Percentiles rank a stretch among this genome's conserved stretches.
These are phyloP conservation scores for Physeter macrocephalus DNA, from an alignment of 2,113 vertebrate species.

Conservation along the genomic window DNA sequence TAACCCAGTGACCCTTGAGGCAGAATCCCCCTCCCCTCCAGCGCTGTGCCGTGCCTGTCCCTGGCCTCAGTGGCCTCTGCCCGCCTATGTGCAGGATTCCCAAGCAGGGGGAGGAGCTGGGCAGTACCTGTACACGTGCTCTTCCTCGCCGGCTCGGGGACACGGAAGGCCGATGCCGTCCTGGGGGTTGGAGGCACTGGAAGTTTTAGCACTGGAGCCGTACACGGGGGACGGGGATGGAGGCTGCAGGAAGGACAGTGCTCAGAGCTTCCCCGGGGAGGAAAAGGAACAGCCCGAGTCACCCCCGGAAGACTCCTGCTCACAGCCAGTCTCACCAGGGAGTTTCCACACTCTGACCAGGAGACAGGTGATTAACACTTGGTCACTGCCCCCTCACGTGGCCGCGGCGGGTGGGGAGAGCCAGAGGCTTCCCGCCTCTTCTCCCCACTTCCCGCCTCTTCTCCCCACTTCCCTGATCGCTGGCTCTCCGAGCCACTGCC, in stretches of 20 bases:
- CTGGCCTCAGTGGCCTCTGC: background rate
- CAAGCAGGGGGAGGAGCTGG: background rate
- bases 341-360: slow-evolving; percentile 40
- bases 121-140: slow-evolving; percentile 96
- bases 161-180: slow-evolving; percentile 84
- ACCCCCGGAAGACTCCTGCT: background rate
- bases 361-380: slow-evolving; percentile 71
- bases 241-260: background rate
- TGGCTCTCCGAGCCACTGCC: too few relatives aligned
- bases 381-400: slow-evolving; percentile 35
- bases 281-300: background rate
- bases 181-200: slow-evolving; percentile 79
- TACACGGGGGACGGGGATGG: slow-evolving; percentile 63
- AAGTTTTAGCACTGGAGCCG: slow-evolving; percentile 84
- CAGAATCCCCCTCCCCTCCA: background rate
- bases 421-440: background rate
- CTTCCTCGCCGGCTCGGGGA: slow-evolving; percentile 88
- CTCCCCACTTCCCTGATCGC: background rate
- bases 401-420: background rate
- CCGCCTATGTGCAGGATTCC: background rate
- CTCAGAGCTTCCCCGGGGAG: background rate
- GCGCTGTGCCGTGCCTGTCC: background rate
- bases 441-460: background rate
- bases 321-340: slow-evolving; percentile 48
- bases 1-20: background rate